Evolutionary conservation across 30 jellyfish, hydroid and myxozoan genomes (phyloP).

Genomic region (Chironex yamaguchii): DNA sequence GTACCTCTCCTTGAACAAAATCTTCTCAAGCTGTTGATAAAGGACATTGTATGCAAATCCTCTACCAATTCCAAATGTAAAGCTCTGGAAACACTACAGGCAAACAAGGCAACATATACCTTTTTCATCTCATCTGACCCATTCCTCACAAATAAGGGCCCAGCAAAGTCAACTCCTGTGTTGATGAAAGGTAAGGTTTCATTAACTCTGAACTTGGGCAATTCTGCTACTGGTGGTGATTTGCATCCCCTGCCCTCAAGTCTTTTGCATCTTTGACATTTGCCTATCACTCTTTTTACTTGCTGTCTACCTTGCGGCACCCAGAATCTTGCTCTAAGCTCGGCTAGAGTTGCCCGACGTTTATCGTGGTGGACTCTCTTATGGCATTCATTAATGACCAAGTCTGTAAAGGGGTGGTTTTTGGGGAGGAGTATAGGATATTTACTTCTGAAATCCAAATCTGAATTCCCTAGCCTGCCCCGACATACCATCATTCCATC

Average conservation of each 20-base stretch:
- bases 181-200: constrained; percentile 48
- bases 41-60: constrained; percentile 48
- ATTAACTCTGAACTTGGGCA: constrained; percentile 64
- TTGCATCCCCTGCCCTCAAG: constrained; percentile 31
- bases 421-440: constrained; percentile 60
- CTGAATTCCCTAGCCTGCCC: constrained; percentile 67
- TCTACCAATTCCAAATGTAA: constrained; percentile 45
- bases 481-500: constrained; percentile 38
- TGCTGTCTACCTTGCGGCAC: constrained; percentile 76
- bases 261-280: constrained; percentile 19
- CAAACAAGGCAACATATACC: constrained; percentile 36
- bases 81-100: constrained; percentile 64
- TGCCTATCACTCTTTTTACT: constrained; percentile 56
- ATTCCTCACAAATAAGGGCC: constrained; percentile 59
- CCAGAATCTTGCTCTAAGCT: constrained; percentile 59
- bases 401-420: constrained; percentile 42
- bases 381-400: constrained; percentile 59
- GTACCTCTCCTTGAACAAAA: constrained; percentile 76
- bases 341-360: constrained; percentile 68
- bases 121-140: constrained; percentile 58
- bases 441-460: constrained; percentile 57
- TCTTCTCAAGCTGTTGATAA: constrained; percentile 45
- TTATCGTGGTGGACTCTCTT: constrained; percentile 63
- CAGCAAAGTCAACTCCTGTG: constrained; percentile 69
- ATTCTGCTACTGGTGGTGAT: constrained; percentile 34